A percentile compares a stretch with the other conserved stretches of the same genome.
phyloP scores from a whole-genome alignment of 2,113 vertebrate genomes.

The Saimiri boliviensis region DNA sequence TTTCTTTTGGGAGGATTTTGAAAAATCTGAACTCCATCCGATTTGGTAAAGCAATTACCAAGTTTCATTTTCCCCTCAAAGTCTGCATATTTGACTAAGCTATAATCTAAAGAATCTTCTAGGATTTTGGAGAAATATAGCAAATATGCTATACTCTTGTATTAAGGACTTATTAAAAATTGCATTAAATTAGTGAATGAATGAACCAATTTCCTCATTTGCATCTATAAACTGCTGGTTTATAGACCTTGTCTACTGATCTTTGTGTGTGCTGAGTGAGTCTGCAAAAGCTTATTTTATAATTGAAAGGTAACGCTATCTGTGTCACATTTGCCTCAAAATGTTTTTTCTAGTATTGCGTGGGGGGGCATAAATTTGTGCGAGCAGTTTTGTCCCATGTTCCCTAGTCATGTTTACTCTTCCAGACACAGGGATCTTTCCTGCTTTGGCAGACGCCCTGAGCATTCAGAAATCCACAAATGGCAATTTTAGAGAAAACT shows the following conservation, averaged over 20 bases:
- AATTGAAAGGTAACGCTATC: neutral
- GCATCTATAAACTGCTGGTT: neutral
- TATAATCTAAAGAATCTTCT: neutral
- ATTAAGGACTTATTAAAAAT: neutral
- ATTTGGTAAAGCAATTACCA: neutral
- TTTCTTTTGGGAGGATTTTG: neutral
- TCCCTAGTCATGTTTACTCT: neutral
- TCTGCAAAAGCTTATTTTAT: neutral
- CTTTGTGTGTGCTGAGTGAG: neutral
- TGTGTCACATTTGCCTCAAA: neutral
- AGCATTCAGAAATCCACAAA: neutral
- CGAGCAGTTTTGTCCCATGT: neutral
- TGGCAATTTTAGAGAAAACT: neutral
- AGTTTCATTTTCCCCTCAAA: neutral
- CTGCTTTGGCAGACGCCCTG: neutral
- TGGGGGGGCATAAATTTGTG: neutral
- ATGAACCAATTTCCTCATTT: neutral
- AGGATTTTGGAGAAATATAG: neutral
- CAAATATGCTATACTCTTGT: neutral
- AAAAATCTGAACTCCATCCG: constrained; percentile 22
- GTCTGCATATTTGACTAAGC: neutral
- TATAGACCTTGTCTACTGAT: neutral
- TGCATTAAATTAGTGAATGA: neutral
- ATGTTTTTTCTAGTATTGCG: neutral
- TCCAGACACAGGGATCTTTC: neutral